Evolutionary conservation across 2,888 invertebrate species (phyloP), one percentile per base, ranked within the genome.

Genomic region (Serripes groenlandicus): DNA sequence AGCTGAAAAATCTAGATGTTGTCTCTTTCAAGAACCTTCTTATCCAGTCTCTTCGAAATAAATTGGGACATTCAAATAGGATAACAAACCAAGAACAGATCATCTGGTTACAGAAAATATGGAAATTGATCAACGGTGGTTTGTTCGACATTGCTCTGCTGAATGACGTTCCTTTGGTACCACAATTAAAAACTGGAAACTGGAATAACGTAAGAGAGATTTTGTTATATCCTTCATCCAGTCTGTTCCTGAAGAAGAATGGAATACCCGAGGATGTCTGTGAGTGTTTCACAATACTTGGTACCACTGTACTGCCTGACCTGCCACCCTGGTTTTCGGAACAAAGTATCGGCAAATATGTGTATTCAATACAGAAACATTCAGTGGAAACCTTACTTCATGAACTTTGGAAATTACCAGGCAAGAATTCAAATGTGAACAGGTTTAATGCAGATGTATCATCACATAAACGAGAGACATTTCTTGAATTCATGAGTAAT

Each of bases 51-150:
- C 28, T 62, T 18, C 5, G 2, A 34, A 5, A 11, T 34, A 62
- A 62, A 62, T 5, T 62, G 1, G 62, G 62, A 3, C 5, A 30
- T 62, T 30, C 62, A 9, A 11, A 62, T 34, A 28, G 21, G 7
- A 62, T 62, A 3, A 32, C 62, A 62, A 34, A 34, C n/a, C 7
- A 3, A 34, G 34, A 3, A 23, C 62, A 62, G 11, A 18, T 62
- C 21, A 5, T 32, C 34, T 62, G 62, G 69, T 28, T 49, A 1
- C 26, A 42, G 3, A 28, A 69, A 3, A 23, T 69, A 28, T 69
- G 69, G 69, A 26, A 52, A 28, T 69, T 26, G 21, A 69, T 69
- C 26, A 52, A 32, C n/a, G n/a, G n/a, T n/a, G n/a, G n/a, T n/a
- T n/a, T n/a, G n/a, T n/a, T n/a, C n/a, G n/a, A n/a, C n/a, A n/a